Conservation (phyloP, 2,888 invertebrate genomes). For the Trachelus stipa region DNA sequence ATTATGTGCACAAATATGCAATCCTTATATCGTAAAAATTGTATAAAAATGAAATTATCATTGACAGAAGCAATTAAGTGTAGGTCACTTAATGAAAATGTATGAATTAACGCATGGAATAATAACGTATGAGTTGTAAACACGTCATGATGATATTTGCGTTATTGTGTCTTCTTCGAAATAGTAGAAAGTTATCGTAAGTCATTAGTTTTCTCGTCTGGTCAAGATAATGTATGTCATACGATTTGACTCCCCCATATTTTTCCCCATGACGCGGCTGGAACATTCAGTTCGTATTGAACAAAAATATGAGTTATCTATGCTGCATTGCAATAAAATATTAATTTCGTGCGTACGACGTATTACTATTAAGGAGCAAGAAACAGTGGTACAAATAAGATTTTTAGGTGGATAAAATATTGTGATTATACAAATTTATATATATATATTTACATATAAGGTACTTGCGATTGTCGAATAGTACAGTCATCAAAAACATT, state of each 20-base stretch:
- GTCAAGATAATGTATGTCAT: conserved; percentile 12
- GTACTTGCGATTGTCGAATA: neutral
- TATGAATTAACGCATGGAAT: too few species aligned
- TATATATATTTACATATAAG: neutral
- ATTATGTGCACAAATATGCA: too few species aligned
- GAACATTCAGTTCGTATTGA: neutral
- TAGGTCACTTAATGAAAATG: too few species aligned
- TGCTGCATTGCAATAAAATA: neutral
- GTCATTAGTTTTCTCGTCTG: conserved; percentile 20
- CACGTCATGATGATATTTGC: too few species aligned
- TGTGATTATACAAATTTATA: neutral
- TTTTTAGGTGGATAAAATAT: neutral
- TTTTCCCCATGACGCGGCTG: conserved; percentile 1
- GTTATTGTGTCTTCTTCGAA: neutral
- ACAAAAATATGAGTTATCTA: neutral
- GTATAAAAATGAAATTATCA: too few species aligned
- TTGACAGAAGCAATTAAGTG: too few species aligned
- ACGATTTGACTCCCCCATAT: neutral
- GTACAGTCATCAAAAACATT: neutral
- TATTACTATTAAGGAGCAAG: neutral
- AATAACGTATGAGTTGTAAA: too few species aligned
- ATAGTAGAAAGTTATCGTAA: conserved; percentile 12
- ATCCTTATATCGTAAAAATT: too few species aligned
- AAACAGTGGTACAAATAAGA: neutral
- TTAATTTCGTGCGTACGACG: neutral